Evolutionary conservation across 2,797 vertebrate genomes (phyloP).

Genomic region (Chrosomus eos): DNA sequence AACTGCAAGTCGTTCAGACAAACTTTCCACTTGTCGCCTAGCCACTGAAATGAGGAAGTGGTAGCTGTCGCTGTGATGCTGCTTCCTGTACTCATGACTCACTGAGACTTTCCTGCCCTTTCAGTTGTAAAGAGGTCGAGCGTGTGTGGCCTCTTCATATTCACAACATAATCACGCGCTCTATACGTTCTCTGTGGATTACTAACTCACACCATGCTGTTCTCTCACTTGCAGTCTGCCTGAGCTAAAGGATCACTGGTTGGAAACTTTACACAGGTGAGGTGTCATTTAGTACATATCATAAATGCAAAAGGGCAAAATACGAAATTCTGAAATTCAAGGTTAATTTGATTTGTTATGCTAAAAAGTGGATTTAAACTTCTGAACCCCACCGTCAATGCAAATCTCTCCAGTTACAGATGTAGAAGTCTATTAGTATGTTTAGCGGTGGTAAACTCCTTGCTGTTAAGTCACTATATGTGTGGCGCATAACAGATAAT

Average conservation of each 20-base stretch:
- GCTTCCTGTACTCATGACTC: conserved; percentile 85
- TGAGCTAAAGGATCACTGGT: conserved; percentile 84
- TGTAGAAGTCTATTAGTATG: neutral
- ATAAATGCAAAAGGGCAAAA: neutral
- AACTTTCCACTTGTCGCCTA: conserved; percentile 53
- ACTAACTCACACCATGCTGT: conserved; percentile 79
- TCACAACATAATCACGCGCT: conserved; percentile 52
- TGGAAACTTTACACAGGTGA: conserved; percentile 84
- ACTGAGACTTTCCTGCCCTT: conserved; percentile 81
- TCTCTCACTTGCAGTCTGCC: conserved; percentile 72
- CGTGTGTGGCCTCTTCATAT: conserved; percentile 52
- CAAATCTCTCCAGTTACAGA: neutral
- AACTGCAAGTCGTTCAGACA: conserved; percentile 29
- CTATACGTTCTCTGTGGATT: conserved; percentile 66
- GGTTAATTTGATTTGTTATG: neutral
- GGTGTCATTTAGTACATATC: conserved; percentile 49
- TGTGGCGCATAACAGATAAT: neutral
- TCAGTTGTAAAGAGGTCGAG: conserved; percentile 70
- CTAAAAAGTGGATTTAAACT: neutral
- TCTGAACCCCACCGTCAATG: neutral
- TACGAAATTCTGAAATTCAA: neutral
- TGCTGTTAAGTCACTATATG: neutral
- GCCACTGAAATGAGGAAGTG: conserved; percentile 58
- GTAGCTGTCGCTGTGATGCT: conserved; percentile 82
- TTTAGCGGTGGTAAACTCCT: neutral